Evolutionary conservation across 2,888 invertebrate species (phyloP).

Genomic region (Galeopsomyia nigrocyanea): DNA sequence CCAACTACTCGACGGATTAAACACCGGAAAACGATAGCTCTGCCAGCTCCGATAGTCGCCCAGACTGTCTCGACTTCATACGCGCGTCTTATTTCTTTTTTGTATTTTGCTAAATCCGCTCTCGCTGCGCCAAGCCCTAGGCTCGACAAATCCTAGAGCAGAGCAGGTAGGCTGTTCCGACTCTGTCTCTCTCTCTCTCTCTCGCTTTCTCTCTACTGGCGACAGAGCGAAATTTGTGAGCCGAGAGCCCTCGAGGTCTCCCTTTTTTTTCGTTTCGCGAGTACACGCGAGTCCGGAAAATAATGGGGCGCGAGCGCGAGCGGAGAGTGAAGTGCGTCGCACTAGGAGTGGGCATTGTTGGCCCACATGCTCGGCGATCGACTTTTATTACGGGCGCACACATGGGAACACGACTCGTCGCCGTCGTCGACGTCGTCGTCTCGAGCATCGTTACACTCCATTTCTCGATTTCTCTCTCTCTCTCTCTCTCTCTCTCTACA

Average conservation of each 20-base stretch:
- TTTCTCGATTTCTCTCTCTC: conserved; percentile 40
- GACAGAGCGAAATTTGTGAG: conserved; percentile 25
- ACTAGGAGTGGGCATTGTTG: conserved; percentile 67
- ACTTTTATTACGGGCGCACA: conserved; percentile 52
- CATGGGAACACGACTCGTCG: conserved; percentile 19
- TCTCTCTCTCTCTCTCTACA: conserved; percentile 27
- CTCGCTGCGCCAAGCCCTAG: no score
- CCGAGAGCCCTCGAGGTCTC: conserved; percentile 36
- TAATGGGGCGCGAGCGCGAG: conserved; percentile 56
- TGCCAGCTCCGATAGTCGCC: background rate
- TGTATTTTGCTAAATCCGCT: background rate
- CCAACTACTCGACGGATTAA: conserved; percentile 12
- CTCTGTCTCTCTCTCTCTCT: background rate
- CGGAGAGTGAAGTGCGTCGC: conserved; percentile 64
- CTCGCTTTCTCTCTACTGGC: background rate
- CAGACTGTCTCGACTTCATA: background rate
- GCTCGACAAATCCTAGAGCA: background rate
- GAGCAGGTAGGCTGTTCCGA: background rate
- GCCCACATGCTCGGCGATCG: conserved; percentile 68
- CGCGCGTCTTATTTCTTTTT: background rate
- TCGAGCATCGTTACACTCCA: conserved; percentile 41
- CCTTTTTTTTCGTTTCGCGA: conserved; percentile 19
- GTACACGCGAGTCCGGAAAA: conserved; percentile 51
- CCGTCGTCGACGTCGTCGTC: background rate
- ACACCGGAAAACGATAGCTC: conserved; percentile 27